Evolutionary conservation across 2,888 invertebrate genomes (phyloP).

Genomic region (Luperina nickerlii): DNA sequence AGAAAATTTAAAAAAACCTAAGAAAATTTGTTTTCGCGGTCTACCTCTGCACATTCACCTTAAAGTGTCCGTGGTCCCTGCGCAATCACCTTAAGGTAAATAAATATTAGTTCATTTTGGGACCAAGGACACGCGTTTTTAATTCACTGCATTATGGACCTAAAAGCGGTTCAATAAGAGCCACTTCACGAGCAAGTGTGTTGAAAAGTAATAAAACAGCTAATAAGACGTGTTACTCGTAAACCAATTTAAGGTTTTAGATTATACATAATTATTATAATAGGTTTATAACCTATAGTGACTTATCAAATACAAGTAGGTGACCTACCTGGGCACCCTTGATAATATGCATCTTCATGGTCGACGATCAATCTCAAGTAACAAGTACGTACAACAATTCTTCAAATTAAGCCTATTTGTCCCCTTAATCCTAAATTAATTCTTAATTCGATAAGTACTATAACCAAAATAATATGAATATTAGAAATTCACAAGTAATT

Average conservation of each 20-base stretch:
- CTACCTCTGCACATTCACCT: too few species aligned
- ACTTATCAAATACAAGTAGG: background rate
- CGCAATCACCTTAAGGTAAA: too few species aligned
- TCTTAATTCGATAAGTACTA: background rate
- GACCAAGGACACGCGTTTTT: too few species aligned
- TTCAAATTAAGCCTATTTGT: background rate
- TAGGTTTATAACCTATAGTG: background rate
- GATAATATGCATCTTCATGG: background rate
- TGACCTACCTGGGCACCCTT: background rate
- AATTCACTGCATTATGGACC: too few species aligned
- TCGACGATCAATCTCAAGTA: background rate
- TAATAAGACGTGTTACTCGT: background rate
- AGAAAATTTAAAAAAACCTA: too few species aligned
- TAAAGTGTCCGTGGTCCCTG: too few species aligned
- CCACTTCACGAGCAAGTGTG: too few species aligned
- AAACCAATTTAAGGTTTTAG: background rate
- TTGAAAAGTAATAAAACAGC: background rate
- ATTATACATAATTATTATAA: background rate
- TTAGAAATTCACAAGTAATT: constrained; percentile 9
- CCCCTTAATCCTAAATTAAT: background rate
- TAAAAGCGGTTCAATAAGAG: too few species aligned
- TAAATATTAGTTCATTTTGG: too few species aligned
- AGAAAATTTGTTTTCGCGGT: too few species aligned
- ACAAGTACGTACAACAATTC: background rate
- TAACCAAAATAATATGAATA: background rate